These are phyloP conservation scores for Poeciliopsis retropinna DNA, from an alignment of 2,113 vertebrate species.

Conservation along the genomic window DNA sequence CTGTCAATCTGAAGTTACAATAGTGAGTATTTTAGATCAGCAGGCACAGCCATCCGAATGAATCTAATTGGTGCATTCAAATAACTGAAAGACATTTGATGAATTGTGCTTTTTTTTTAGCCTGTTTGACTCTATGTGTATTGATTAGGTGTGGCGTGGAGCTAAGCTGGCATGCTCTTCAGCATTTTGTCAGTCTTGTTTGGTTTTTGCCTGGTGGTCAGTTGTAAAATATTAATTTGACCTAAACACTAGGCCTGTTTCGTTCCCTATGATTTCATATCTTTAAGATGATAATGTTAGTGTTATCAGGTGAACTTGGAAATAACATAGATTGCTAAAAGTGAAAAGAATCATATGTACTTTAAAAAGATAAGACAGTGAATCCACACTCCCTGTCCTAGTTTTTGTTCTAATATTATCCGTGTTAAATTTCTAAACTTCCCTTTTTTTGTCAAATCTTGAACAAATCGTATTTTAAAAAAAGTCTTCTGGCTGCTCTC, in stretches of 20 bases:
- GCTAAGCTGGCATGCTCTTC: conserved; percentile 42
- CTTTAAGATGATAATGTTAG: not conserved
- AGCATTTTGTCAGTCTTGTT: conserved; percentile 34
- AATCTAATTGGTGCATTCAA: conserved; percentile 36
- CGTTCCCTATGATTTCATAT: not conserved
- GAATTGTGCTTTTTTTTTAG: conserved; percentile 29
- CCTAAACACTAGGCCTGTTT: conserved; percentile 25
- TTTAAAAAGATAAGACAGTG: not conserved
- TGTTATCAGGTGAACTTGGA: conserved; percentile 16
- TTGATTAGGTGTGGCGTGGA: not conserved
- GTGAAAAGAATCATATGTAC: not conserved
- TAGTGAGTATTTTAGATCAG: conserved; percentile 54
- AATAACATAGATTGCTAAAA: not conserved
- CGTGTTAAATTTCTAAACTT: not conserved
- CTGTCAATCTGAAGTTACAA: conserved; percentile 52
- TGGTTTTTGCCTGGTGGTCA: conserved; percentile 38
- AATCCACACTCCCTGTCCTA: not conserved
- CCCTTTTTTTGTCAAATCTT: conserved; percentile 8
- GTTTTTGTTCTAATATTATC: not conserved
- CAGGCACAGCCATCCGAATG: conserved; percentile 34
- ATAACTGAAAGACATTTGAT: conserved; percentile 61
- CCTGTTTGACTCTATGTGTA: conserved; percentile 31
- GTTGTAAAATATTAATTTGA: conserved; percentile 34
- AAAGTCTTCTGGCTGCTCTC: conserved; percentile 14
- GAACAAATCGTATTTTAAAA: conserved; percentile 3